Evolutionary conservation across 2,888 invertebrate species (phyloP), one percentile per base, ranked within the genome.

Genomic region (Asteroscopus sphinx): DNA sequence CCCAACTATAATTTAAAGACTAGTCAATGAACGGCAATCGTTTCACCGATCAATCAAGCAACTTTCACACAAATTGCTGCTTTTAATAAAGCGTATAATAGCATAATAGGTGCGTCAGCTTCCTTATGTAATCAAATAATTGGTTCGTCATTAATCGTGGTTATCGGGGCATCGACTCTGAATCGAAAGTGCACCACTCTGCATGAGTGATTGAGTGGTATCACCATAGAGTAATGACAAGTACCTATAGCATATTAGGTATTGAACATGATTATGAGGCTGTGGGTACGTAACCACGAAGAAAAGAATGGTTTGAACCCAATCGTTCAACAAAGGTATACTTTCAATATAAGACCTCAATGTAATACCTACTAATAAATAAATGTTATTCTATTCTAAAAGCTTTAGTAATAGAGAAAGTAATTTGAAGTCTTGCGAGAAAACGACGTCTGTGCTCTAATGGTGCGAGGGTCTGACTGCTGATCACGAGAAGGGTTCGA

Each of bases 21-120:
- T 61, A 58, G 54, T 62, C 60, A 70, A 69, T 59, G 67, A 68
- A 73, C 63, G 57, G 40, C 52, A 55, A 57, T 39, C 77, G 81
- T 85, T 86, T 83, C 85, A 80, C 83, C 76, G 63, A 87, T 87
- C 83, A 81, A 83, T 87, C 58, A 32, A 63, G 69, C 71, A 60
- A 85, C 88, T 90, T 90, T 90, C 89, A 82, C 85, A 73, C 79
- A 89, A 89, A 90, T 88, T 80, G 80, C 57, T 61, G 49, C 16
- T 73, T 47, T 71, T 76, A 84, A 84, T 87, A 86, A 85, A 80
- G 80, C 82, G 80, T 82, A 81, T 86, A 88, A 87, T 84, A 67
- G 77, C 76, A 53, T 78, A 79, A 76, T 69, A 62, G 72, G 52
- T 63, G 60, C 45, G 70, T 57, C n/a, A n/a, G 35, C 37, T 60